Evolutionary conservation across 2,888 invertebrate species (phyloP), one percentile per base, ranked within the genome.

Genomic region (Dione vanillae): DNA sequence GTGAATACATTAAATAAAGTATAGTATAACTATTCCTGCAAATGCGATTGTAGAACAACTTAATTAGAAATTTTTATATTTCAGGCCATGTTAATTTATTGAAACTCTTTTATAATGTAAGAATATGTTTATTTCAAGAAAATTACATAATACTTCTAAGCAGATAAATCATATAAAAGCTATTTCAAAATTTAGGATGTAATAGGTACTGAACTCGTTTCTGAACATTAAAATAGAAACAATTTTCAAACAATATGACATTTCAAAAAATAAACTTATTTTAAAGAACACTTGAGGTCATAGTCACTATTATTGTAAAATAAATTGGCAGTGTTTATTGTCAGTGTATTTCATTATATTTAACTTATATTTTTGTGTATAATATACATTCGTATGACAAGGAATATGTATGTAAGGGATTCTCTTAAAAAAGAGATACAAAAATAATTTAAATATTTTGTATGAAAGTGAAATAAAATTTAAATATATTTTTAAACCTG

Each of bases 271-370:
- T 49, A 16, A 16, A 54, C 37, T 37, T 37, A 54, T 56, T 16
- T 56, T 56, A 56, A 56, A 40, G 56, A 56, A 56, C 37, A 37
- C 16, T 16, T 37, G n/a, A 37, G 35, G 35, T 54, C 35, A 56
- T 40, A 56, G 0, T 10, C 11, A 56, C 54, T 54, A 54, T 54
- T 16, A 47, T 45, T 56, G 37, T 56, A 56, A 56, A 56, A 16
- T 35, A 56, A 56, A 40, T 37, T 56, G 56, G 56, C 56, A 56
- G 56, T 27, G 27, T 27, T 5, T 40, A 40, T 56, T 56, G 56
- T 37, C 56, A 56, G 56, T 56, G 56, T 11, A 9, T 56, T 56
- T 56, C 56, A 40, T 11, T 56, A 16, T 16, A 40, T 56, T 56
- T 16, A 0, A 56, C 16, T 40, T 1, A 40, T 9, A 37, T 56